Conservation (phyloP, 2,797 vertebrate species). For the Karalla daura region DNA sequence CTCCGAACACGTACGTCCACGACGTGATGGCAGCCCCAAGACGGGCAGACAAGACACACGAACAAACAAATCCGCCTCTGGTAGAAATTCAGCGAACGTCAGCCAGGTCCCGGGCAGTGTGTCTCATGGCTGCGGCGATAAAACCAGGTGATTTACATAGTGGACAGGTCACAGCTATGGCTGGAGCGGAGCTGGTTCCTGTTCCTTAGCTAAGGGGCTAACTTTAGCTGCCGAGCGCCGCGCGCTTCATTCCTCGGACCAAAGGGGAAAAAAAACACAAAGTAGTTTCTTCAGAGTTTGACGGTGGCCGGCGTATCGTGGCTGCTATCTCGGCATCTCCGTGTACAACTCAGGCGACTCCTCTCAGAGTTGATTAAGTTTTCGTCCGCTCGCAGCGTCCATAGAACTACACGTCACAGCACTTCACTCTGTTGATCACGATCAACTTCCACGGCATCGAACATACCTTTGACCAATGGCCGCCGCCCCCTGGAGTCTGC, state of each 20-base stretch:
- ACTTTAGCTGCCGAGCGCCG: conserved; percentile 2
- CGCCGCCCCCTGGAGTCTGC: conserved; percentile 54
- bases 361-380: conserved; percentile 61
- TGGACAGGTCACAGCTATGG: conserved; percentile 23
- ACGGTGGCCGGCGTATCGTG: too few species aligned
- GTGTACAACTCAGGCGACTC: too few species aligned
- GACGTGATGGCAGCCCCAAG: too few species aligned
- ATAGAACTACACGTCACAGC: conserved; percentile 71
- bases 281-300: neutral
- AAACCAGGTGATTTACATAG: conserved; percentile 1
- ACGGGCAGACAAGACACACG: too few species aligned
- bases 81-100: neutral
- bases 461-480: conserved; percentile 50
- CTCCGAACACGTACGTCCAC: too few species aligned
- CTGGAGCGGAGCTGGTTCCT: conserved; percentile 18
- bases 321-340: too few species aligned
- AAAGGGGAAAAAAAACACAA: neutral
- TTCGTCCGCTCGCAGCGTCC: conserved; percentile 1
- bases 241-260: conserved; percentile 5
- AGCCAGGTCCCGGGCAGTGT: neutral
- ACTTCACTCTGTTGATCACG: conserved; percentile 38
- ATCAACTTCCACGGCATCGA: conserved; percentile 45
- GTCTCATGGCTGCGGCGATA: conserved; percentile 30
- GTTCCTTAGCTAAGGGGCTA: conserved; percentile 66
- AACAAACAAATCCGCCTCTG: conserved; percentile 10